Conservation (phyloP, 2,888 invertebrate species). For the Lasioglossum morio region DNA sequence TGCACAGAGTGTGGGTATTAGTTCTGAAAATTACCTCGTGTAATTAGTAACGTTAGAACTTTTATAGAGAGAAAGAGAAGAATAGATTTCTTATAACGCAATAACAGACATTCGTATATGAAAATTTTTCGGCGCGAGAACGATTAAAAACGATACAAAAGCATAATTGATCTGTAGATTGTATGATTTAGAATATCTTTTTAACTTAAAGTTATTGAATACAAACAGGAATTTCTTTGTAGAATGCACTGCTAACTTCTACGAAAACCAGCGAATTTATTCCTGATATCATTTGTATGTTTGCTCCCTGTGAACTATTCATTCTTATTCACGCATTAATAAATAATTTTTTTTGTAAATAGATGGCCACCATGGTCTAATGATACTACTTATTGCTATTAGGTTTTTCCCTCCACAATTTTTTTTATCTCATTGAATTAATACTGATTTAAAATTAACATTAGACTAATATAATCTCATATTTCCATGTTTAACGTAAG, state of each 20-base stretch:
- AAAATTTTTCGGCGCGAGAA: constrained; percentile 16
- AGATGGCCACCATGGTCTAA: constrained; percentile 80
- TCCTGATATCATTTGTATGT: constrained; percentile 30
- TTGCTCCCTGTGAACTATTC: constrained; percentile 51
- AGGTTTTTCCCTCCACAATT: constrained; percentile 66
- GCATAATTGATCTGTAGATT: background rate
- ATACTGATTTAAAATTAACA: constrained; percentile 67
- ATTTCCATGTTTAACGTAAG: constrained; percentile 55
- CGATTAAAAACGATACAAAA: constrained; percentile 7
- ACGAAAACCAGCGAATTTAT: constrained; percentile 19
- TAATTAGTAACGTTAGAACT: constrained; percentile 38
- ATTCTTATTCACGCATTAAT: constrained; percentile 51
- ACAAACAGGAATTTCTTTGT: background rate
- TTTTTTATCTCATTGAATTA: constrained; percentile 73
- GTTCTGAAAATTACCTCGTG: constrained; percentile 27
- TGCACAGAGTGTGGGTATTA: constrained; percentile 46
- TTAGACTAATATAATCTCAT: constrained; percentile 53
- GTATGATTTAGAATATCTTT: background rate
- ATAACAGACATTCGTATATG: constrained; percentile 1
- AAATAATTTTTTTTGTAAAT: constrained; percentile 59
- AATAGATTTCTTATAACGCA: constrained; percentile 23
- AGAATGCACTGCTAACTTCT: constrained; percentile 43
- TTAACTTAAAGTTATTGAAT: constrained; percentile 7
- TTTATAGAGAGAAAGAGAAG: constrained; percentile 25
- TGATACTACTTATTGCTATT: constrained; percentile 76